Evolutionary conservation across 2,888 invertebrate genomes (phyloP).

Genomic region (Acleris emargana): DNA sequence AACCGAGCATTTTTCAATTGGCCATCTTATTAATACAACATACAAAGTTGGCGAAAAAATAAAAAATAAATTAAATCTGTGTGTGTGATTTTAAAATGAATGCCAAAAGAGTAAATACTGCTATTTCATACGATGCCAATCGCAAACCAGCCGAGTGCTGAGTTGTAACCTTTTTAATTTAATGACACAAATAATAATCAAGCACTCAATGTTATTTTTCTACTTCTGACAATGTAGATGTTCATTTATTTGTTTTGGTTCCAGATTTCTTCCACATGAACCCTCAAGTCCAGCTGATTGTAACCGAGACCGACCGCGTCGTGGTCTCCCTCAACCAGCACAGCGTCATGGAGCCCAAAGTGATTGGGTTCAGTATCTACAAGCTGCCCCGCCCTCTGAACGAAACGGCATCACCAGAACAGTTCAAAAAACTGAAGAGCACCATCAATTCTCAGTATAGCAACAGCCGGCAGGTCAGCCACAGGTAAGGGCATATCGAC

Average conservation of each 20-base stretch:
- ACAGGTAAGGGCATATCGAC: conserved; percentile 53
- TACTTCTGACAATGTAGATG: background rate
- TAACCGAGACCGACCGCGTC: conserved; percentile 86
- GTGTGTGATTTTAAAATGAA: too few species aligned
- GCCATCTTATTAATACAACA: too few species aligned
- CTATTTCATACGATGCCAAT: too few species aligned
- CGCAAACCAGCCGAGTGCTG: too few species aligned
- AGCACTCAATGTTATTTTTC: too few species aligned
- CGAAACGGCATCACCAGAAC: conserved; percentile 90
- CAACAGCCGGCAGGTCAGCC: conserved; percentile 93
- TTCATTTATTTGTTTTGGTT: background rate
- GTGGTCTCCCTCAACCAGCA: conserved; percentile 95
- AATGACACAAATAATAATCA: too few species aligned
- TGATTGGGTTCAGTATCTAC: conserved; percentile 95
- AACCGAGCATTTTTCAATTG: too few species aligned
- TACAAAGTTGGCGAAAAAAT: too few species aligned
- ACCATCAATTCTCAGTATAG: conserved; percentile 95
- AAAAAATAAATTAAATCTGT: too few species aligned
- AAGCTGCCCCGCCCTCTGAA: conserved; percentile 86
- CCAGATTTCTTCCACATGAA: conserved; percentile 95
- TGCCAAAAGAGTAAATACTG: too few species aligned
- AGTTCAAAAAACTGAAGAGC: conserved; percentile 94
- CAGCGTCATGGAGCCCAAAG: conserved; percentile 95
- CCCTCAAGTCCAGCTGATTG: conserved; percentile 92
- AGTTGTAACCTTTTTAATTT: too few species aligned